These are phyloP conservation scores for Delphinapterus leucas DNA, from an alignment of 2,113 vertebrate genomes.

Conservation along the genomic window DNA sequence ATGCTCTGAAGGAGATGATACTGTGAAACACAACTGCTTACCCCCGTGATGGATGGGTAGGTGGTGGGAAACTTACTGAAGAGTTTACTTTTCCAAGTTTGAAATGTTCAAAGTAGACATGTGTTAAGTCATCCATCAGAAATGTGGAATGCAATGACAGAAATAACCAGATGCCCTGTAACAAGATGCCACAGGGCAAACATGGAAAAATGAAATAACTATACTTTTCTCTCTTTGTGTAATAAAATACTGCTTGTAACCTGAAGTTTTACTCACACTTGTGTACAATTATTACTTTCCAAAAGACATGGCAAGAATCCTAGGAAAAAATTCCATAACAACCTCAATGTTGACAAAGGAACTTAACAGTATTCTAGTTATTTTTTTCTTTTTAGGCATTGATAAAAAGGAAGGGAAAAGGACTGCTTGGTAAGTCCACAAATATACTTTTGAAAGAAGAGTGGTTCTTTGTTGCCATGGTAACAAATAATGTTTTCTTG, in stretches of 20 bases:
- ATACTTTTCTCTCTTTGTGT: background rate
- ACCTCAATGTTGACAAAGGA: background rate
- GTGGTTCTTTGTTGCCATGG: background rate
- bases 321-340: background rate
- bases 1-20: background rate
- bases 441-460: background rate
- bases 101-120: conserved; percentile 55
- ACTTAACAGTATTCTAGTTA: background rate
- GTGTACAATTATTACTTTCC: background rate
- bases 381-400: background rate
- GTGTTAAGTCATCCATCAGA: conserved; percentile 27
- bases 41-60: conserved; percentile 21
- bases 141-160: conserved; percentile 53
- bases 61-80: background rate
- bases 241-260: background rate
- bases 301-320: background rate
- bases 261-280: conserved; percentile 10
- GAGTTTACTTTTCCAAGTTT: conserved; percentile 47
- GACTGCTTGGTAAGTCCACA: background rate
- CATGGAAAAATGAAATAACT: conserved; percentile 12
- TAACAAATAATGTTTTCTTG: conserved; percentile 20
- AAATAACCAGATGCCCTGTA: conserved; percentile 55
- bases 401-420: background rate
- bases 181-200: conserved; percentile 28
- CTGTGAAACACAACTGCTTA: background rate